Percentiles rank a stretch among this genome's conserved stretches.
Evolutionary conservation across 2,888 invertebrate genomes (phyloP).

Genomic region (Coecobrya sp.): DNA sequence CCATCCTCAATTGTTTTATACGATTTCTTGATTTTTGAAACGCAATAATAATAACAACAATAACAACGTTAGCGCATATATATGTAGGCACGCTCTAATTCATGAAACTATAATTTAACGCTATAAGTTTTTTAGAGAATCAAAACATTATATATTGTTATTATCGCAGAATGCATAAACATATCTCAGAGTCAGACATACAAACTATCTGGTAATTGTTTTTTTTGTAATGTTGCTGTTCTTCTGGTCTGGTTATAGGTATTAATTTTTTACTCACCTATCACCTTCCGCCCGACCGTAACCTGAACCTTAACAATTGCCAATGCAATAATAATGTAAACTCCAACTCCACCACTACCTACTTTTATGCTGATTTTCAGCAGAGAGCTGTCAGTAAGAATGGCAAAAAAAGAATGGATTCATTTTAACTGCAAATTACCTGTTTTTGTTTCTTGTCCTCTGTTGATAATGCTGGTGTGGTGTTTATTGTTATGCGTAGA

Average conservation of each 20-base stretch:
- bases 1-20: constrained; percentile 13
- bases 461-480: not conserved
- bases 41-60: not conserved
- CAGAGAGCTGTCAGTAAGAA: constrained; percentile 67
- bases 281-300: constrained; percentile 75
- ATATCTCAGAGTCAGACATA: not conserved
- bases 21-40: constrained; percentile 37
- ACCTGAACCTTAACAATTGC: constrained; percentile 8
- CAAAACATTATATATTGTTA: not conserved
- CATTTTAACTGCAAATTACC: constrained; percentile 61
- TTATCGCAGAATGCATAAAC: not conserved
- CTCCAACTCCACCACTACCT: not conserved
- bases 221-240: not conserved
- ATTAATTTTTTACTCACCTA: constrained; percentile 67
- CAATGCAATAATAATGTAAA: not conserved
- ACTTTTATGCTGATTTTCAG: constrained; percentile 43
- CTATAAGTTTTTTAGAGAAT: constrained; percentile 16
- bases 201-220: not conserved
- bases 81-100: constrained; percentile 64
- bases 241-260: constrained; percentile 19
- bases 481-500: not conserved
- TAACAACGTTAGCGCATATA: not conserved
- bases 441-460: constrained; percentile 31
- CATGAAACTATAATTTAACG: constrained; percentile 34
- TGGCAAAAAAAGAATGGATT: constrained; percentile 48